A percentile compares a stretch with the other conserved stretches of the same genome.
These are phyloP conservation scores for Pogonomyrmex barbatus DNA, from an alignment of 1,140 invertebrate species.

Conservation along the genomic window DNA sequence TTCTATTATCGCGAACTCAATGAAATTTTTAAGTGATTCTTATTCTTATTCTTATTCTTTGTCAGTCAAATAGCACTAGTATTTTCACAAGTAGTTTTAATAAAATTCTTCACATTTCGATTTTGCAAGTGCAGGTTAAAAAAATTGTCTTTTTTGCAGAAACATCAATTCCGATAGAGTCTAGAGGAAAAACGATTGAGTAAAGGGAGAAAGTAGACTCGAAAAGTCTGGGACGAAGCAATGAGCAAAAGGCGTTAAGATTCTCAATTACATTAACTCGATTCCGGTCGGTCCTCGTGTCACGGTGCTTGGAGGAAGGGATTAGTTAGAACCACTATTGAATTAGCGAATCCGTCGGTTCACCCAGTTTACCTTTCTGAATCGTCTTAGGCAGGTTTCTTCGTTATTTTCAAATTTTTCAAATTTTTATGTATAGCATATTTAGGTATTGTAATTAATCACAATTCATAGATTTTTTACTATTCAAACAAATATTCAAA, in stretches of 20 bases:
- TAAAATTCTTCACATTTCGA: neutral
- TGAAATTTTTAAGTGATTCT: neutral
- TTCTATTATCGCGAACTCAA: neutral
- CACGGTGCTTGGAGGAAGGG: slow-evolving; percentile 73
- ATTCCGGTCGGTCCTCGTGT: slow-evolving; percentile 78
- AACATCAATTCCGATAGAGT: neutral
- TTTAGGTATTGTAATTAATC: slow-evolving; percentile 77
- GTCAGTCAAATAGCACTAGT: neutral
- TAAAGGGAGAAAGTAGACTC: slow-evolving; percentile 26
- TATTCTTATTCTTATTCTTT: neutral
- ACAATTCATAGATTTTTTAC: slow-evolving; percentile 78
- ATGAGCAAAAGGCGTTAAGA: slow-evolving; percentile 78
- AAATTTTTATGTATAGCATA: slow-evolving; percentile 76
- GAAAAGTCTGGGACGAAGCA: slow-evolving; percentile 5
- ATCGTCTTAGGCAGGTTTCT: slow-evolving; percentile 62
- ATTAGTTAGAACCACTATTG: slow-evolving; percentile 82
- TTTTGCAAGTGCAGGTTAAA: neutral
- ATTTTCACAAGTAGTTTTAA: neutral
- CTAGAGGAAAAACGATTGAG: slow-evolving; percentile 35
- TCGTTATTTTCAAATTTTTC: slow-evolving; percentile 80
- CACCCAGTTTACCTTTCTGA: slow-evolving; percentile 71
- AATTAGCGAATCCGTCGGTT: slow-evolving; percentile 78
- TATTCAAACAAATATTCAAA: slow-evolving; percentile 37
- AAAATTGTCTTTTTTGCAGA: slow-evolving; percentile 1
- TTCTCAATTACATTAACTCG: slow-evolving; percentile 82